These are phyloP conservation scores for Podabrus alpinus DNA, from an alignment of 2,888 invertebrate genomes.

Conservation along the genomic window DNA sequence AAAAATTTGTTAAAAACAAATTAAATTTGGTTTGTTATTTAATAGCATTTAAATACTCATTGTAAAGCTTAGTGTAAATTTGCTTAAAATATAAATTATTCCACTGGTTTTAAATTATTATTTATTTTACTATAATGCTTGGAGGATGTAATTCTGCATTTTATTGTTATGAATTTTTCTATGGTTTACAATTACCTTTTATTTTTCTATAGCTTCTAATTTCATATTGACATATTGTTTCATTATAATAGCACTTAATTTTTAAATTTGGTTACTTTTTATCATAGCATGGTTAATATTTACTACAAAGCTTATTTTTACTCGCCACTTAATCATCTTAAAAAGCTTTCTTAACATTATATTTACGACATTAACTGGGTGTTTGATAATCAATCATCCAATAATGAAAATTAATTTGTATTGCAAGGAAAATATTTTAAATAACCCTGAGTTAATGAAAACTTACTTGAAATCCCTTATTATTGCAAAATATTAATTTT, in stretches of 20 bases:
- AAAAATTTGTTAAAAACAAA: constrained; percentile 11
- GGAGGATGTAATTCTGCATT: neutral
- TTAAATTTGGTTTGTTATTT: constrained; percentile 37
- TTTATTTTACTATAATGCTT: constrained; percentile 9
- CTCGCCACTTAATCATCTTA: neutral
- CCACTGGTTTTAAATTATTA: constrained; percentile 39
- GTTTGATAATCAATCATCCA: neutral
- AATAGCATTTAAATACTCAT: constrained; percentile 38
- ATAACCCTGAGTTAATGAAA: no score
- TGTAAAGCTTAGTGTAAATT: constrained; percentile 44
- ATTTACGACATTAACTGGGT: neutral
- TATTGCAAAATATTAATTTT: no score
- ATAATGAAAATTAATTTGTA: neutral
- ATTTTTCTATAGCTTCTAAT: neutral
- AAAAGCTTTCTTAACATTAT: neutral
- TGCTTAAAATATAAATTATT: constrained; percentile 48
- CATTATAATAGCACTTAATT: neutral
- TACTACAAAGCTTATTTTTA: neutral
- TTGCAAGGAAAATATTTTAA: no score
- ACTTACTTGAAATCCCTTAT: no score
- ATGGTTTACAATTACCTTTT: neutral
- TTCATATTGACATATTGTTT: neutral
- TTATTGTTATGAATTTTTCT: neutral
- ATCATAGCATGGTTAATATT: constrained; percentile 21
- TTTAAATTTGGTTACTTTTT: constrained; percentile 25